These are phyloP conservation scores for Netelia fuscicornis DNA, from an alignment of 2,888 invertebrate genomes.

Conservation along the genomic window DNA sequence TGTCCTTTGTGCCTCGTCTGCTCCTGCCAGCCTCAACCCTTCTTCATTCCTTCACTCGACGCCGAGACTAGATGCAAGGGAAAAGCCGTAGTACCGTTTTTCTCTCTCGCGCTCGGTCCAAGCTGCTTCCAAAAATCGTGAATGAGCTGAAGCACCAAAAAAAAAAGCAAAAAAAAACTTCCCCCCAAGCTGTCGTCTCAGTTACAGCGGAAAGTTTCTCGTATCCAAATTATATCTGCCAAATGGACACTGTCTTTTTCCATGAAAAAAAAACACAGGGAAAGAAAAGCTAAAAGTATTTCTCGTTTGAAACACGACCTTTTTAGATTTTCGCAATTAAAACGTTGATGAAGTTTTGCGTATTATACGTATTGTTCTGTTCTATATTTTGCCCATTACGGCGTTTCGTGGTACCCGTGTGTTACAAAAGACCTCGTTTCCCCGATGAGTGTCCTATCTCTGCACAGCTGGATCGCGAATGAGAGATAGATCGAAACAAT, in stretches of 20 bases:
- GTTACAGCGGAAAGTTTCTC: not conserved
- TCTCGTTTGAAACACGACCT: not conserved
- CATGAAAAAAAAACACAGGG: not conserved
- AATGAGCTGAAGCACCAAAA: slow-evolving; percentile 57
- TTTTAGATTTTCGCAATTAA: not conserved
- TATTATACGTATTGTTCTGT: not conserved
- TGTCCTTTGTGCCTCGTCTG: slow-evolving; percentile 47
- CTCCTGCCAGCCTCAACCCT: not conserved
- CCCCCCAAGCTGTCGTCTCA: not conserved
- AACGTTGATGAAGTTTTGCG: not conserved
- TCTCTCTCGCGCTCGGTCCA: slow-evolving; percentile 41
- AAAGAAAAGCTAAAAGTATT: not conserved
- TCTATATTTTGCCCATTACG: not conserved
- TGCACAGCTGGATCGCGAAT: not conserved
- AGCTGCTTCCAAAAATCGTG: slow-evolving; percentile 47
- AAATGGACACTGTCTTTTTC: not conserved
- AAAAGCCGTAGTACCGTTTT: slow-evolving; percentile 51
- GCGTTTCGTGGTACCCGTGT: not conserved
- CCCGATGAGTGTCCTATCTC: not conserved
- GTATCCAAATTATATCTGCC: not conserved
- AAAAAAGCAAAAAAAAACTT: not conserved
- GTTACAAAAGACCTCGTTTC: not conserved
- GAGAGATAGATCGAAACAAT: too few species aligned
- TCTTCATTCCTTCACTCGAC: slow-evolving; percentile 54
- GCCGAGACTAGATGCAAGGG: slow-evolving; percentile 52